Conservation (phyloP, 2,797 vertebrate genomes). For the Masticophis lateralis region DNA sequence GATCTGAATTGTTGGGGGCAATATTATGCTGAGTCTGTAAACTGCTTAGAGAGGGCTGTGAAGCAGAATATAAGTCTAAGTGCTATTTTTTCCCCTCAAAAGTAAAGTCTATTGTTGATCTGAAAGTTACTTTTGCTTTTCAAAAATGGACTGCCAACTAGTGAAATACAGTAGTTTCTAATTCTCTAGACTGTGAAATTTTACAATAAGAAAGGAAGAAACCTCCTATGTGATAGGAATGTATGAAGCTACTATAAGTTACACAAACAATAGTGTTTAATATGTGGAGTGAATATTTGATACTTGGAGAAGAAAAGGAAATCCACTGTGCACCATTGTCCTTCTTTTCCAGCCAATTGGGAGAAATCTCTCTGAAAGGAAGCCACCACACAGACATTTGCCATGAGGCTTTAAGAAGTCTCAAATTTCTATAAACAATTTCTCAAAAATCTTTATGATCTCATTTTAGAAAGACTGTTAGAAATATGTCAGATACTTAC, state of each 20-base stretch:
- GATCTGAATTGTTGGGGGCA: not conserved
- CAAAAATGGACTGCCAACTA: not conserved
- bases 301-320: not conserved
- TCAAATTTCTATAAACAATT: not conserved
- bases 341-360: not conserved
- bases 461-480: not conserved
- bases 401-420: not conserved
- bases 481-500: constrained; percentile 71
- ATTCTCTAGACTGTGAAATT: not conserved
- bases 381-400: not conserved
- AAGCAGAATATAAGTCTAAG: not conserved
- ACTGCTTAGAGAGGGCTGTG: not conserved
- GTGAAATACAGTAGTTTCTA: not conserved
- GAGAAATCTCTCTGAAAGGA: not conserved
- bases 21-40: not conserved
- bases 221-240: not conserved
- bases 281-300: not conserved
- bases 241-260: not conserved
- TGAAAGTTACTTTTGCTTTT: not conserved
- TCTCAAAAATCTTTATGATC: not conserved
- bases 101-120: not conserved
- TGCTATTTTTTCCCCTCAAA: not conserved
- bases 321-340: not conserved
- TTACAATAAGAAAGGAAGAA: not conserved
- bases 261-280: not conserved